Percentiles rank a stretch among this genome's conserved stretches.
Evolutionary conservation across 2,888 invertebrate genomes (phyloP).

Genomic region (Tridacna gigas): DNA sequence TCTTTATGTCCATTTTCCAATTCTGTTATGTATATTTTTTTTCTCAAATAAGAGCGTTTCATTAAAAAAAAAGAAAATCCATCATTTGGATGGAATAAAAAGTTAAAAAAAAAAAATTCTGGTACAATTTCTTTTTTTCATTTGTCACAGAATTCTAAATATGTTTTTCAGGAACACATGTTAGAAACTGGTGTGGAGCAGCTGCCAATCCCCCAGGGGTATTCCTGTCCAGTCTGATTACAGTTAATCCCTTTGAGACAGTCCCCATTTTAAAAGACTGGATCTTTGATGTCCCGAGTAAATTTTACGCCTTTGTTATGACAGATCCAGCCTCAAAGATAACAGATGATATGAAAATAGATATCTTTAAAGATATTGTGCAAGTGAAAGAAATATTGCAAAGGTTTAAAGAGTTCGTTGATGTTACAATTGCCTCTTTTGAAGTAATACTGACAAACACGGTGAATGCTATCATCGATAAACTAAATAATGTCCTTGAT

Average conservation of each 20-base stretch:
- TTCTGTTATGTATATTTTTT: too few relatives aligned
- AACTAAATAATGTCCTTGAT: not conserved
- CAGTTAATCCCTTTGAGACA: conserved; percentile 52
- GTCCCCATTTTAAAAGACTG: conserved; percentile 58
- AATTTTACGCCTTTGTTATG: conserved; percentile 47
- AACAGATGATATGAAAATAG: conserved; percentile 13
- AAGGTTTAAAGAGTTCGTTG: conserved; percentile 9
- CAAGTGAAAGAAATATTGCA: conserved; percentile 30
- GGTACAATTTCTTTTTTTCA: too few relatives aligned
- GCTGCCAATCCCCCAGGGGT: conserved; percentile 63
- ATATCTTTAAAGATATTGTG: conserved; percentile 36
- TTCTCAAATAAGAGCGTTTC: too few relatives aligned
- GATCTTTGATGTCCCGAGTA: conserved; percentile 31
- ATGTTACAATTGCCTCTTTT: not conserved
- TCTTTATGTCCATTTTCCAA: too few relatives aligned
- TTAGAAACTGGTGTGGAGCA: conserved; percentile 60
- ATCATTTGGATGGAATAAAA: too few relatives aligned
- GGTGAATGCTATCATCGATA: not conserved
- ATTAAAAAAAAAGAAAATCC: too few relatives aligned
- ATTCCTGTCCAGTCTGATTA: conserved; percentile 44
- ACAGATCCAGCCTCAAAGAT: conserved; percentile 35
- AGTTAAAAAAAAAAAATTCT: too few relatives aligned
- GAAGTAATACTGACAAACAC: not conserved
- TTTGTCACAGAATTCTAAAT: too few relatives aligned
- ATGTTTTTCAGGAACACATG: conserved; percentile 40